phyloP scores from a whole-genome alignment of 2,113 vertebrate genomes.

The Thryonomys swinderianus region DNA sequence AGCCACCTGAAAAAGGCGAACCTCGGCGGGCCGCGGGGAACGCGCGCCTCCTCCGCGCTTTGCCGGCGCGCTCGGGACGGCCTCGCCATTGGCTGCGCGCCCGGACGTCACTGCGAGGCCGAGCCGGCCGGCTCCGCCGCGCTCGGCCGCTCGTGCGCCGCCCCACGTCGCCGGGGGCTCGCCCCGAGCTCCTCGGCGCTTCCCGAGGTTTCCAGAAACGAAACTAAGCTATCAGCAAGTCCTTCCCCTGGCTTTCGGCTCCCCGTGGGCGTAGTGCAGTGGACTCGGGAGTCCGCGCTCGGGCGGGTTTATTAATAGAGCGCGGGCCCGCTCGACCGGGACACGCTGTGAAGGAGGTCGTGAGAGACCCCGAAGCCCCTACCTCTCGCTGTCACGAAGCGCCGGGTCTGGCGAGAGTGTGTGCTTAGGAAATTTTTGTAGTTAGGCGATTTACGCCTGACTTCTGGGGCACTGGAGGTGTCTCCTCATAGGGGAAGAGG shows the following conservation, averaged over 20 bases:
- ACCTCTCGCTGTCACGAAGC: not conserved
- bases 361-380: not conserved
- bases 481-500: not conserved
- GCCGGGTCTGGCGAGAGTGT: not conserved
- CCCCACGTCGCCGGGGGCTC: not conserved
- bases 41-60: not conserved
- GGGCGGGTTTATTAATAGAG: not conserved
- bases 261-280: not conserved
- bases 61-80: not conserved
- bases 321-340: no score
- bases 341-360: not conserved
- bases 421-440: slow-evolving; percentile 27
- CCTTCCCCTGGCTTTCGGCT: not conserved
- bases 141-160: not conserved
- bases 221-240: slow-evolving; percentile 31
- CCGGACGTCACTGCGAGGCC: not conserved
- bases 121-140: not conserved
- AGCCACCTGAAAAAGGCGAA: not conserved
- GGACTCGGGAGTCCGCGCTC: accelerated
- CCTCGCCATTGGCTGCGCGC: not conserved
- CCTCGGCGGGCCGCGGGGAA: not conserved
- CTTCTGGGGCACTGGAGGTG: not conserved
- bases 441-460: not conserved
- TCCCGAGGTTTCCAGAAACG: slow-evolving; percentile 61
- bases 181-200: not conserved